A percentile compares a stretch with the other conserved stretches of the same genome.
These are phyloP conservation scores for Drosophila gunungcola DNA, from an alignment of 1,140 invertebrate genomes.

Conservation along the genomic window DNA sequence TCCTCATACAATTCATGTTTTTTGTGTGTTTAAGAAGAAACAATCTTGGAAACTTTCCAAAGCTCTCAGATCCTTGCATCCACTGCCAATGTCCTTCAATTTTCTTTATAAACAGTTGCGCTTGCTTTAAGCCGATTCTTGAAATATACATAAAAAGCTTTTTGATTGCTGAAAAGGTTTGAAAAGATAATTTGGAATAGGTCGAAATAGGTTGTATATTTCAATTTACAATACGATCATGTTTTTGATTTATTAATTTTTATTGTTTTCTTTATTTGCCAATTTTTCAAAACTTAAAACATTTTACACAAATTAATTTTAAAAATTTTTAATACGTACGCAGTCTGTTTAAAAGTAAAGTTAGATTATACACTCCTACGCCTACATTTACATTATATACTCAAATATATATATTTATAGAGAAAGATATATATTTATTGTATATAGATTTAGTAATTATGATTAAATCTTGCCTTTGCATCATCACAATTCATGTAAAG, in stretches of 20 bases:
- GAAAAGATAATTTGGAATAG: conserved; percentile 64
- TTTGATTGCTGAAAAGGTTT: conserved; percentile 59
- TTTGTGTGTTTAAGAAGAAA: conserved; percentile 20
- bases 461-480: conserved; percentile 83
- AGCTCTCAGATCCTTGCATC: conserved; percentile 35
- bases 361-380: conserved; percentile 80
- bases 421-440: conserved; percentile 74
- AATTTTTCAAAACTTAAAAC: conserved; percentile 84
- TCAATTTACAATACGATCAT: conserved; percentile 52
- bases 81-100: conserved; percentile 24
- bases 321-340: conserved; percentile 83
- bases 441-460: conserved; percentile 81
- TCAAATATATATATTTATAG: conserved; percentile 68
- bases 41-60: conserved; percentile 29
- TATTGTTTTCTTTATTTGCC: conserved; percentile 83
- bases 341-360: conserved; percentile 83
- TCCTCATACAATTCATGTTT: conserved; percentile 19
- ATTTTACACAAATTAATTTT: conserved; percentile 83
- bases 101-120: conserved; percentile 71
- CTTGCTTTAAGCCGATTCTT: conserved; percentile 56
- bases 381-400: conserved; percentile 78
- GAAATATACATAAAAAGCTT: conserved; percentile 55
- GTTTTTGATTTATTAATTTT: conserved; percentile 82
- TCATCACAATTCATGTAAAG: conserved; percentile 83
- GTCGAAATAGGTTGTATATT: conserved; percentile 52